Base-by-base conservation (phyloP, 53 echinoderm and acorn worm species). In the Henricia sp. region DNA sequence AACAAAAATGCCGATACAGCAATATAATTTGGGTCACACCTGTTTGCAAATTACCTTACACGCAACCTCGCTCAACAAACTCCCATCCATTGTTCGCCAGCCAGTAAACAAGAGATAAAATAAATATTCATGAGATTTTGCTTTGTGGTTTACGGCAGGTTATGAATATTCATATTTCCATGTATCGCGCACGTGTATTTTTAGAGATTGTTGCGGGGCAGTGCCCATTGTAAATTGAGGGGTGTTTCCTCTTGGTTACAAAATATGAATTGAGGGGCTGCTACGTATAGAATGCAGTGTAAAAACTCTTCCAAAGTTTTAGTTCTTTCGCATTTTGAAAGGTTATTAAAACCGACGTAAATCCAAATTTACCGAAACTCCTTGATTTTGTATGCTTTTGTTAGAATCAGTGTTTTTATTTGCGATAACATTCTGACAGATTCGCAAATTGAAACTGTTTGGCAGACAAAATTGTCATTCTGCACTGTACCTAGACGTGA, bases 151-250 rank as follows among this genome's bases (percentile, higher is more conserved):
- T 57, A 63, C 41, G 21, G 39, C 50, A 64, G 37, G 12, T 29
- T 5, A 80, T 80, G 80, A 80, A 80, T 80, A 80, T 63, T 80
- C 64, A 62, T 42, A 9, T 46, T 80, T 63, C 62, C 34, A 20
- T 35, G 80, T 64, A 80, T 80, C 34, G 80, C 42, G 62, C 80
- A 80, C 80, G 80, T 80, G 80, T 80, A 80, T 80, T 80, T 80
- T 80, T 80, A 80, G 80, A 80, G 80, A 63, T 64, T 80, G 80
- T 80, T 80, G 80, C 80, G 80, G 80, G 80, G 80, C 80, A 80
- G 35, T 24, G 44, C 63, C 64, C 80, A 80, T 80, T 80, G n/a
- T 80, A 32, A 32, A 23, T 16, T 14, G 12, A 50, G 80, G 80
- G 43, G 80, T 80, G 46, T 44, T 62, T 76, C 24, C 12, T 27